Evolutionary conservation across 2,113 vertebrate species (phyloP).

Genomic region (human (Homo sapiens)): GRCh38 chr16:3380501-3381000

Average conservation of each 20-base stretch:
- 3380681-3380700: neutral
- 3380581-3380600: neutral
- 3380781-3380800: neutral
- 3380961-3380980: too few species aligned
- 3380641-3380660: neutral
- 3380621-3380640: neutral
- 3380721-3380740: neutral
- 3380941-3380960: too few species aligned
- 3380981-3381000: too few species aligned
- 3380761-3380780: neutral
- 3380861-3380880: too few species aligned
- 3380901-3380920: too few species aligned
- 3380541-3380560: neutral
- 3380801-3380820: neutral
- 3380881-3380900: too few species aligned
- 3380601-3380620: neutral
- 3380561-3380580: neutral
- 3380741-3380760: neutral
- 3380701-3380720: neutral
- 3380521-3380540: neutral
- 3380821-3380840: neutral
- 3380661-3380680: neutral
- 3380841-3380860: too few species aligned
- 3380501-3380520: neutral
- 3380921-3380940: too few species aligned